These are phyloP conservation scores for Phodopus roborovskii DNA, from an alignment of 2,113 vertebrate genomes.

Conservation along the genomic window DNA sequence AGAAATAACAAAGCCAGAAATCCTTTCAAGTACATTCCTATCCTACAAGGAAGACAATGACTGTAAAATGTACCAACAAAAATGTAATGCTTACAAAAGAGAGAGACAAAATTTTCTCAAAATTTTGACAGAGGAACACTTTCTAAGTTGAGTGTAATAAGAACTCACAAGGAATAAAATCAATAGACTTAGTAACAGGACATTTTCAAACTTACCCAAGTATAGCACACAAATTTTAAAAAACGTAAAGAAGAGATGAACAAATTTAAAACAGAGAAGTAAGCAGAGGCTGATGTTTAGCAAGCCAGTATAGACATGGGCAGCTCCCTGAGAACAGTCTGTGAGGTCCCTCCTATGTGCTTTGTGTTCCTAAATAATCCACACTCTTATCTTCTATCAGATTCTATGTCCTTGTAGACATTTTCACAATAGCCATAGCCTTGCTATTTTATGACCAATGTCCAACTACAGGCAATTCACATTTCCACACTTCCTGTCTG, in stretches of 20 bases:
- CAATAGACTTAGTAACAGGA: not conserved
- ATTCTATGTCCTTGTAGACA: not conserved
- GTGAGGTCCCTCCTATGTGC: too few relatives aligned
- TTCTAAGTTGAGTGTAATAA: not conserved
- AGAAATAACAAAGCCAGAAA: not conserved
- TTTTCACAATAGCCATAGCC: not conserved
- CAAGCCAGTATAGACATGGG: not conserved
- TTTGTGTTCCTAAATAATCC: not conserved
- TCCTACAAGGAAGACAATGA: not conserved
- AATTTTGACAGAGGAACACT: not conserved
- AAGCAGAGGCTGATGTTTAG: not conserved
- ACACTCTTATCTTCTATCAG: not conserved
- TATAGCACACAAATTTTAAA: not conserved
- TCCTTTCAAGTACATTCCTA: not conserved
- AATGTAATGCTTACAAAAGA: not conserved
- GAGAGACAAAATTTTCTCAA: not conserved
- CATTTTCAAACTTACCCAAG: not conserved
- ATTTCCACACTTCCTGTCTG: not conserved
- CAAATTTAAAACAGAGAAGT: not conserved
- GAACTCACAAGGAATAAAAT: slow-evolving; percentile 18
- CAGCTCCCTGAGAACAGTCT: not conserved
- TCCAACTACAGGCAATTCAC: not conserved
- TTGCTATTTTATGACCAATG: not conserved
- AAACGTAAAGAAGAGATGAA: slow-evolving; percentile 1
- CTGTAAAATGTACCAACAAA: not conserved